Conservation (phyloP, 2,888 invertebrate genomes). For the Piscicola geometra region DNA sequence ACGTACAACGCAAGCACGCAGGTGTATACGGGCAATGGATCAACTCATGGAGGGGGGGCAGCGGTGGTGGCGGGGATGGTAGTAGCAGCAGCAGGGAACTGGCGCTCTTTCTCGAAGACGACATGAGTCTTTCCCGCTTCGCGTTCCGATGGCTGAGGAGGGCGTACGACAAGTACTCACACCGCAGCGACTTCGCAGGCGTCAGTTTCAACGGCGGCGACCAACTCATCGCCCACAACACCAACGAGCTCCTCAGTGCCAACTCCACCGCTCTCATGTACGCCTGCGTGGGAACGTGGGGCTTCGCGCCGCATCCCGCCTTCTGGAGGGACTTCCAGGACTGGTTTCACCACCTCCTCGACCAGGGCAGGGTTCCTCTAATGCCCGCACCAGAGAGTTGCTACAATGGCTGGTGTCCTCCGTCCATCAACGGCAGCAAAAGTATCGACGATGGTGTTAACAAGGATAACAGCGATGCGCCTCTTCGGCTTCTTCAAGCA, state of each 20-base stretch:
- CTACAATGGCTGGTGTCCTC: background rate
- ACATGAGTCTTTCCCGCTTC: conserved; percentile 36
- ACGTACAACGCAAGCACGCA: conserved; percentile 38
- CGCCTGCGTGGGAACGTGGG: conserved; percentile 38
- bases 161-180: conserved; percentile 23
- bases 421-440: background rate
- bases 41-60: conserved; percentile 36
- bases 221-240: conserved; percentile 31
- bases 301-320: conserved; percentile 34
- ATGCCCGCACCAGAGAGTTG: background rate
- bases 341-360: conserved; percentile 25
- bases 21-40: conserved; percentile 42
- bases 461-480: background rate
- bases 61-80: too few species aligned
- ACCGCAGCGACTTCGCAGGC: conserved; percentile 23
- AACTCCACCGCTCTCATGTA: conserved; percentile 31
- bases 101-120: conserved; percentile 39
- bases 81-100: too few species aligned
- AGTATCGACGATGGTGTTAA: background rate
- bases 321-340: conserved; percentile 36
- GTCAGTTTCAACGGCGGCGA: conserved; percentile 38
- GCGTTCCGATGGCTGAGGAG: conserved; percentile 36
- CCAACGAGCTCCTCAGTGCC: background rate
- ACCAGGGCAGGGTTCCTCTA: background rate
- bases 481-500: background rate